These are phyloP conservation scores for Xanthorhoe designata DNA, from an alignment of 2,888 invertebrate species.

Conservation along the genomic window DNA sequence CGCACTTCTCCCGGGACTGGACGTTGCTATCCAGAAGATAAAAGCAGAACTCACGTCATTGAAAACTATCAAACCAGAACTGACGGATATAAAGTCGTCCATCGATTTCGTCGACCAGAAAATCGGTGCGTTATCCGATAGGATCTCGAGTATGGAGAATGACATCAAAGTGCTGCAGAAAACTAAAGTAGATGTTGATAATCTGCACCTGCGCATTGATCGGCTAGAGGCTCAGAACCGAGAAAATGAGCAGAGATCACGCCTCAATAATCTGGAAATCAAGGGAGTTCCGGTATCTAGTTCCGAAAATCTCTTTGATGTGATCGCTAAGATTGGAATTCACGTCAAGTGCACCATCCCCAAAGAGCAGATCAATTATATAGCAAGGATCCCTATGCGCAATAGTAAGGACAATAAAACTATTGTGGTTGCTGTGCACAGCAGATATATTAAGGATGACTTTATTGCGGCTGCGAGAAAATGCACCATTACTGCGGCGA, in stretches of 20 bases:
- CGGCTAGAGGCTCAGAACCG: neutral
- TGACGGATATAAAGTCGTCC: neutral
- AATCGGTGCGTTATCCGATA: neutral
- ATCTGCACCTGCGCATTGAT: neutral
- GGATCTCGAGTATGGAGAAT: neutral
- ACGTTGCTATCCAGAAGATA: neutral
- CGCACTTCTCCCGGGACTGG: neutral
- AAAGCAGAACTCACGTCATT: neutral
- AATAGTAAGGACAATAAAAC: constrained; percentile 18
- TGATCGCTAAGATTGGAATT: constrained; percentile 20
- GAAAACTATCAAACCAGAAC: neutral
- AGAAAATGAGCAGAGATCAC: neutral
- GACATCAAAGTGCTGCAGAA: neutral
- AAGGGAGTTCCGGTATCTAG: neutral
- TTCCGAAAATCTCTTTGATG: neutral
- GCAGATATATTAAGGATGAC: constrained; percentile 24
- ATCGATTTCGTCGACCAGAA: neutral
- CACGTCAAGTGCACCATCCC: constrained; percentile 16
- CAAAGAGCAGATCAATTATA: constrained; percentile 35
- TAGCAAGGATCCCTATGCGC: constrained; percentile 29
- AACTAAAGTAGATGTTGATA: neutral
- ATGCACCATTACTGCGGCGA: constrained; percentile 16
- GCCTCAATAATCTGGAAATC: neutral
- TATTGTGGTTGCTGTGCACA: constrained; percentile 32
- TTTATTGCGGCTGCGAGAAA: constrained; percentile 36